Base-by-base conservation (phyloP, 2,888 invertebrate genomes). In the Hartigia nigra region DNA sequence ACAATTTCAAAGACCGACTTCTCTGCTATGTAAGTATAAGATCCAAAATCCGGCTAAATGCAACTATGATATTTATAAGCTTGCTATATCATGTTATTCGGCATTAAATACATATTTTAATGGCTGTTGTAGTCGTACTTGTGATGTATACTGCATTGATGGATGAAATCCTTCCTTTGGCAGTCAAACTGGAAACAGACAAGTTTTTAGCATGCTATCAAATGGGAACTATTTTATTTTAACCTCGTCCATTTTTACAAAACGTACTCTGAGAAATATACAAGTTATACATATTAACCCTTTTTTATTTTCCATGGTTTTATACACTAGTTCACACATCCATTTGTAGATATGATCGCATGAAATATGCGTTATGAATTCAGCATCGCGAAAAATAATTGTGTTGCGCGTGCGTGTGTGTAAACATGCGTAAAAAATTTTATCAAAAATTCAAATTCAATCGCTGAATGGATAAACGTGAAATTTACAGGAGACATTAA, bases 101-200 rank as follows among this genome's bases (percentile, higher is more conserved):
- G 23, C 23, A 55, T 55, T 55, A 55, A 55, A 55, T 23, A 55
- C 1, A 55, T 23, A 23, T 55, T 1, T 34, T 77, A 82, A 77
- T 80, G 81, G 74, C 80, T 77, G 55, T 83, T 84, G 74, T 55
- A 55, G 55, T 81, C 82, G 69, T 84, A 80, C 77, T 85, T 85
- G 77, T 86, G 85, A 39, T 84, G 82, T 32, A 82, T 81, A n/a
- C 85, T 86, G 78, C 87, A 88, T 72, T 86, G 84, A 72, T 84
- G 82, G 75, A 88, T 84, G 74, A 88, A 88, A 78, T 82, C 83
- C 78, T 83, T 85, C 70, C 86, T 85, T 37, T 85, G 86, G 74
- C 80, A 81, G 55, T 85, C 85, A 78, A 84, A 77, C 88, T 87
- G 81, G 69, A 32, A 74, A 55, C n/a, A n/a, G 36, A 12, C 4